phyloP scores from a whole-genome alignment of 1,140 invertebrate species.

The Aphaenogaster ashmeadi region DNA sequence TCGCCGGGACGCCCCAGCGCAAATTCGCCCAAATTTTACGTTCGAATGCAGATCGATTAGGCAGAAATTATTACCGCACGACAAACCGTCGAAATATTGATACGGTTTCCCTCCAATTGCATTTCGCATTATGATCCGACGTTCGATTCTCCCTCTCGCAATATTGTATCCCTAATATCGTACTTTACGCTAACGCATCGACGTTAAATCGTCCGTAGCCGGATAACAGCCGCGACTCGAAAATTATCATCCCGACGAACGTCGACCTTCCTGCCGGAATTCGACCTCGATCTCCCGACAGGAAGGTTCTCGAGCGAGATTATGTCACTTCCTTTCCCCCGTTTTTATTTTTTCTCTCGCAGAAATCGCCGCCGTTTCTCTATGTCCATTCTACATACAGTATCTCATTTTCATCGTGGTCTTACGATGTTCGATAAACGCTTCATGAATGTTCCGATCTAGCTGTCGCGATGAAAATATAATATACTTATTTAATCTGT shows the following conservation, averaged over 20 bases:
- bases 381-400: conserved; percentile 10
- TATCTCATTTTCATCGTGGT: conserved; percentile 19
- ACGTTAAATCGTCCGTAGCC: conserved; percentile 13
- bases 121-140: background rate
- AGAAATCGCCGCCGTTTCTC: conserved; percentile 23
- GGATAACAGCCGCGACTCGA: background rate
- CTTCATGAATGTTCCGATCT: background rate
- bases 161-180: background rate
- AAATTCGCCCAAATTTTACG: conserved; percentile 17
- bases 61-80: conserved; percentile 2
- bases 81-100: background rate
- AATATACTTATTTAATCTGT: background rate
- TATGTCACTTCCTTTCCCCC: conserved; percentile 59
- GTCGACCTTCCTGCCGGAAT: conserved; percentile 51
- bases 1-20: conserved; percentile 1
- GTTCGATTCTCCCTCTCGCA: background rate
- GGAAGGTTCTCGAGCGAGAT: conserved; percentile 20
- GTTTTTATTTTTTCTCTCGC: conserved; percentile 35
- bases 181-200: background rate
- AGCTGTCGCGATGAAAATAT: background rate
- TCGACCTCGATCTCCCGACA: conserved; percentile 47
- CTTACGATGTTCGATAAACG: background rate
- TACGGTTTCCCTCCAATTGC: background rate
- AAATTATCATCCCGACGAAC: conserved; percentile 32
- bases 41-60: conserved; percentile 29